Base-by-base conservation (phyloP, 1,140 invertebrate species). In the Apis florea region DNA sequence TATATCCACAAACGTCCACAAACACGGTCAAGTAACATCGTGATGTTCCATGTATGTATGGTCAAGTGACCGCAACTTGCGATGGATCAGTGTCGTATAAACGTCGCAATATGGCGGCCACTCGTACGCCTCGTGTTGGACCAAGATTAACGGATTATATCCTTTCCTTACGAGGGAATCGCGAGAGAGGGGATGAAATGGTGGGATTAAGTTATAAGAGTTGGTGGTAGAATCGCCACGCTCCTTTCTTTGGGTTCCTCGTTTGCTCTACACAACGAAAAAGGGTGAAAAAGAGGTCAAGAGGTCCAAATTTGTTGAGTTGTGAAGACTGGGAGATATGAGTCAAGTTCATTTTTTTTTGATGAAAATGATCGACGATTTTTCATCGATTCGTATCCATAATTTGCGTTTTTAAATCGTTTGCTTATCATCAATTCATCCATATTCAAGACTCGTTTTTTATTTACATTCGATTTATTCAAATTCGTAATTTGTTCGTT, bases 71-170 rank as follows among this genome's bases (percentile, higher is more conserved):
- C 79, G 21, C 61, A 81, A 40, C 31, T 53, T 54, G 61, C 61
- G 26, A 51, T 17, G 40, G n/a, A 26, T 66, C 54, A 47, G 24
- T 63, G 63, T 81, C 72, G 63, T 19, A 81, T 81, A 68, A 81
- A 75, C 61, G 79, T 81, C 71, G 63, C 54, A 17, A 31, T 59
- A 81, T 75, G 61, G 73, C 72, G 51, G 12, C 19, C 26, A 4
- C 24, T 40, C 49, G 12, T 53, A 21, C 0, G 24, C 8, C 21
- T 40, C 26, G 10, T 58, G 53, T 31, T 58, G 63, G 11, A 9
- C 64, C 11, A 49, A 40, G 51, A 53, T 77, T 67, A 56, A 49
- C 75, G 8, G 53, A 49, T 47, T 24, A 26, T 21, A 51, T 26
- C 17, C 64, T 21, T 76, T 47, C 49, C 13, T 40, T 31, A 40